Conservation (phyloP, 92 coral and sea anemone genomes). For the Porites divaricata region DNA sequence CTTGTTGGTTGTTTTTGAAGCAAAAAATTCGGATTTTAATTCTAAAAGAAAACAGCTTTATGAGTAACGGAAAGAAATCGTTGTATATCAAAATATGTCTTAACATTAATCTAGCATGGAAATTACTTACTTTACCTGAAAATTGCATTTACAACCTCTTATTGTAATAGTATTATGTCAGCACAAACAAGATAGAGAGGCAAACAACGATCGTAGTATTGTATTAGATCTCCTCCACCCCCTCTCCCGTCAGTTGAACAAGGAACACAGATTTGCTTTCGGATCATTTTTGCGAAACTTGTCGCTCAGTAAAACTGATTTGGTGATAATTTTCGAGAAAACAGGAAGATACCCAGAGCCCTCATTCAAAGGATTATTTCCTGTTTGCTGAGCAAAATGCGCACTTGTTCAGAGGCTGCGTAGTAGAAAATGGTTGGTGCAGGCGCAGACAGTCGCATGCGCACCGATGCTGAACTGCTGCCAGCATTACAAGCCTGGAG, state of each 20-base stretch:
- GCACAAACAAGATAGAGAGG: not conserved
- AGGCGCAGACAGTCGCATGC: too few species aligned
- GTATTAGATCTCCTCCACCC: not conserved
- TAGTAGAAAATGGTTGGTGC: not conserved
- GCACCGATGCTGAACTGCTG: too few species aligned
- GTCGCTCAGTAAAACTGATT: conserved; percentile 4
- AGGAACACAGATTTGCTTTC: not conserved
- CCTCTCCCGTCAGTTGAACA: not conserved
- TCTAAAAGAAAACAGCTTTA: not conserved
- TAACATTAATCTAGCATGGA: not conserved
- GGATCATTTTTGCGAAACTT: not conserved
- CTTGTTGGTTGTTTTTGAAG: not conserved
- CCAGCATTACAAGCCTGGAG: too few species aligned
- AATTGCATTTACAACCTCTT: not conserved
- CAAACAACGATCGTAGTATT: conserved; percentile 1
- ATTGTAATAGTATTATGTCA: not conserved
- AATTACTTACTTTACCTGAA: not conserved
- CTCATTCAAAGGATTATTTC: conserved; percentile 6
- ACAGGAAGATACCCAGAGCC: conserved; percentile 11
- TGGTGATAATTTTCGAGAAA: conserved; percentile 12
- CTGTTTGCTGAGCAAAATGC: conserved; percentile 11
- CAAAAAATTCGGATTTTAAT: not conserved
- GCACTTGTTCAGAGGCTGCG: not conserved
- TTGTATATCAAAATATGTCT: not conserved
- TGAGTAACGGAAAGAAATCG: not conserved